These are phyloP conservation scores for Apostichopus leukothele DNA, from an alignment of 53 echinoderm and acorn worm species.

Conservation along the genomic window DNA sequence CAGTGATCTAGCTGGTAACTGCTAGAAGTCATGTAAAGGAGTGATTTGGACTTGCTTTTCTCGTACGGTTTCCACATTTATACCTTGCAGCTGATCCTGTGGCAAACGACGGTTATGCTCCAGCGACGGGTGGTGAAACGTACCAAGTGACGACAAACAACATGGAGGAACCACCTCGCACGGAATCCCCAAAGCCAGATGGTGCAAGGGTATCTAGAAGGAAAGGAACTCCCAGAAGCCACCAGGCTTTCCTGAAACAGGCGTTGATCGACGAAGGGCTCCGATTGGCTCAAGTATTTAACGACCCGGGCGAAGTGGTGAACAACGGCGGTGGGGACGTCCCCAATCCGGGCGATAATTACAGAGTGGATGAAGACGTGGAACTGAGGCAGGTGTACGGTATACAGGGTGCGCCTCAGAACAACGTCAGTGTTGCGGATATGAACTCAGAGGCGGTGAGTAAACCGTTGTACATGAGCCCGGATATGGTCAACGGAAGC, in stretches of 20 bases:
- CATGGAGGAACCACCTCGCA: conserved; percentile 14
- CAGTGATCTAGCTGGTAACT: too few relatives aligned
- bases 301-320: background rate
- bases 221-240: conserved; percentile 52
- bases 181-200: conserved; percentile 28
- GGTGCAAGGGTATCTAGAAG: conserved; percentile 41
- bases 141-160: background rate
- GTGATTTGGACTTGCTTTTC: too few relatives aligned
- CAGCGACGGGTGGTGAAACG: background rate
- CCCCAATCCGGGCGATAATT: background rate
- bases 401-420: background rate
- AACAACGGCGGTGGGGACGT: background rate
- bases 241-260: conserved; percentile 77
- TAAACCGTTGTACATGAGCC: background rate
- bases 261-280: conserved; percentile 85
- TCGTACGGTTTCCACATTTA: background rate
- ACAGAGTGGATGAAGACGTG: conserved; percentile 8
- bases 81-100: background rate
- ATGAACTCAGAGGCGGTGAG: background rate
- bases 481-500: background rate
- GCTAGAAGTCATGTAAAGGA: too few relatives aligned
- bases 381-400: conserved; percentile 18
- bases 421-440: background rate
- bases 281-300: conserved; percentile 73
- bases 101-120: background rate